A percentile compares a stretch with the other conserved stretches of the same genome.
Evolutionary conservation across 2,797 vertebrate species (phyloP).

Genomic region (Enteromius argenteus): DNA sequence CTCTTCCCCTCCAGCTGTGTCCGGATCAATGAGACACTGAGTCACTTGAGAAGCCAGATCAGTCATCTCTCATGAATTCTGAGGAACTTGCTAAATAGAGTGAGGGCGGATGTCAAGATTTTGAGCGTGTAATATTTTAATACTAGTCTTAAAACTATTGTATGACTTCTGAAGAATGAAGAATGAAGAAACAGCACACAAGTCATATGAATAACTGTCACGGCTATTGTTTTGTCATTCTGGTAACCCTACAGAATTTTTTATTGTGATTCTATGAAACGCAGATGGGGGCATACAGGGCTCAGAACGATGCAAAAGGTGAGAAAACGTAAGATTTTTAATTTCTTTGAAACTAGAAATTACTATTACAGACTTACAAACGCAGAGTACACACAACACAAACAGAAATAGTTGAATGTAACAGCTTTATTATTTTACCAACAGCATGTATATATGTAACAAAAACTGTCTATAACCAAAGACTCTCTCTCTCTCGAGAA

Average conservation of each 20-base stretch:
- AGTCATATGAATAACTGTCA: not conserved
- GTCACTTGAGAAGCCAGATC: not conserved
- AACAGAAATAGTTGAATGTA: not conserved
- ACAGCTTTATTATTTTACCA: conserved; percentile 1
- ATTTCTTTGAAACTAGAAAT: not conserved
- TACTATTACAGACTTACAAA: not conserved
- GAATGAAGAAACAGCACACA: not conserved
- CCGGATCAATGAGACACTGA: not conserved
- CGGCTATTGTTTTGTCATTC: not conserved
- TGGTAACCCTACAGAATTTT: not conserved
- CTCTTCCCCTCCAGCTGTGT: not conserved
- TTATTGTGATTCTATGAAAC: not conserved
- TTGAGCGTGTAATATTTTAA: not conserved
- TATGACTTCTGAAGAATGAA: not conserved
- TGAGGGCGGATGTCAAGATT: not conserved
- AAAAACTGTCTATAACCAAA: not conserved
- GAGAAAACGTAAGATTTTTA: not conserved
- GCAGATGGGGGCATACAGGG: not conserved
- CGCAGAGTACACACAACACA: not conserved
- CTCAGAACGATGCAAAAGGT: not conserved
- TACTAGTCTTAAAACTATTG: not conserved
- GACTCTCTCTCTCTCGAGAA: not conserved
- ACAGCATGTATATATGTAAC: not conserved
- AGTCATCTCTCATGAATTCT: not conserved
- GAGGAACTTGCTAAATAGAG: not conserved